Conservation (phyloP, 2,797 vertebrate genomes). For the Enteromius paludinosus region DNA sequence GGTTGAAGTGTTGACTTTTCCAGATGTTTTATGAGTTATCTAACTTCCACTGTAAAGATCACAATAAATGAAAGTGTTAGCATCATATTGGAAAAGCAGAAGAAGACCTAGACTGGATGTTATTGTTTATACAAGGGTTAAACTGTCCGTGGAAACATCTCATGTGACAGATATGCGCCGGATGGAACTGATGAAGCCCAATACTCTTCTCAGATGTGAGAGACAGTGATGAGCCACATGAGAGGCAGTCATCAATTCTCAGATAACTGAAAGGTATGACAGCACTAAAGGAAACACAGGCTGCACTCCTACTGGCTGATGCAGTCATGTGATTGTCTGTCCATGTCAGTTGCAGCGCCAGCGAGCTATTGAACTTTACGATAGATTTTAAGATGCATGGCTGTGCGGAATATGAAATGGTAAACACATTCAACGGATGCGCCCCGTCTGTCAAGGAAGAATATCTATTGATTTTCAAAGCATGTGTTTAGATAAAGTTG, state of each 20-base stretch:
- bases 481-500: background rate
- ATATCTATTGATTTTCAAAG: conserved; percentile 39
- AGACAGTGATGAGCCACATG: conserved; percentile 63
- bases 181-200: conserved; percentile 62
- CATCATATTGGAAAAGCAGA: background rate
- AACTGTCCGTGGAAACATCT: conserved; percentile 3
- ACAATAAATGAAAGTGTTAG: background rate
- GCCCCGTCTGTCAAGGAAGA: conserved; percentile 32
- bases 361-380: conserved; percentile 59
- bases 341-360: conserved; percentile 55
- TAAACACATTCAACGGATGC: conserved; percentile 42
- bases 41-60: background rate
- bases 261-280: conserved; percentile 65
- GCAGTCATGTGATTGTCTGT: conserved; percentile 55
- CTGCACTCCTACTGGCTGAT: conserved; percentile 24
- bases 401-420: conserved; percentile 45
- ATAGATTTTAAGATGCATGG: conserved; percentile 62
- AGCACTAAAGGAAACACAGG: conserved; percentile 10
- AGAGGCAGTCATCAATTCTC: conserved; percentile 67
- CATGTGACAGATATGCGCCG: conserved; percentile 24
- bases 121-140: conserved; percentile 7
- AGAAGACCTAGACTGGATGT: background rate
- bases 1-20: background rate
- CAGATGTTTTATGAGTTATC: background rate
- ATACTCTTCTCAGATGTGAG: conserved; percentile 62